Conservation (phyloP, 2,797 vertebrate species). For the Euthynnus affinis region DNA sequence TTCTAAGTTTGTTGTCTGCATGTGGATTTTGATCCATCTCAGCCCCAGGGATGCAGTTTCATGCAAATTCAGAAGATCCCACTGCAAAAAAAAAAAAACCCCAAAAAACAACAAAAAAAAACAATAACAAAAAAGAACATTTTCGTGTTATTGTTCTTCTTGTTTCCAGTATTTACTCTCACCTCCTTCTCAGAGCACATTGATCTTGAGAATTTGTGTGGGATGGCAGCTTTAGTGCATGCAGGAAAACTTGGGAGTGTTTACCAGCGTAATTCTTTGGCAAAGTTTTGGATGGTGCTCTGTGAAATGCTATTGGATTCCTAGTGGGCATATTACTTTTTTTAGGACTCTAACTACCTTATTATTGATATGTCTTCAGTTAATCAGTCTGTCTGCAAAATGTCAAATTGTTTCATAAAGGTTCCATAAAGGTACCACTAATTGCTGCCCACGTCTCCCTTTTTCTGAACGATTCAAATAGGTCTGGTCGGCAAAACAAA, state of each 20-base stretch:
- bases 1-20: conserved; percentile 36
- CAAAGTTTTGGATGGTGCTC: not conserved
- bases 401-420: no score
- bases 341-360: not conserved
- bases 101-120: conserved; percentile 6
- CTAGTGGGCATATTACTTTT: not conserved
- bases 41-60: conserved; percentile 26
- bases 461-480: no score
- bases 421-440: no score
- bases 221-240: conserved; percentile 36
- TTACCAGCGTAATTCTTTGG: conserved; percentile 3
- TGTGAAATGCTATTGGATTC: not conserved
- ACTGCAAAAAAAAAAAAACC: not conserved
- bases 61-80: conserved; percentile 45
- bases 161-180: conserved; percentile 60
- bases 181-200: conserved; percentile 49
- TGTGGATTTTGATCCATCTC: conserved; percentile 40
- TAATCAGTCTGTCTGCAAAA: no score
- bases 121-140: not conserved
- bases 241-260: conserved; percentile 28
- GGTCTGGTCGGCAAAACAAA: no score
- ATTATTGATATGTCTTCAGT: no score
- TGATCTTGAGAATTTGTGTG: conserved; percentile 53
- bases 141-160: conserved; percentile 37
- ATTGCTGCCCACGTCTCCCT: no score